Evolutionary conservation across 2,113 vertebrate genomes (phyloP).

Genomic region (Struthidea cinerea): DNA sequence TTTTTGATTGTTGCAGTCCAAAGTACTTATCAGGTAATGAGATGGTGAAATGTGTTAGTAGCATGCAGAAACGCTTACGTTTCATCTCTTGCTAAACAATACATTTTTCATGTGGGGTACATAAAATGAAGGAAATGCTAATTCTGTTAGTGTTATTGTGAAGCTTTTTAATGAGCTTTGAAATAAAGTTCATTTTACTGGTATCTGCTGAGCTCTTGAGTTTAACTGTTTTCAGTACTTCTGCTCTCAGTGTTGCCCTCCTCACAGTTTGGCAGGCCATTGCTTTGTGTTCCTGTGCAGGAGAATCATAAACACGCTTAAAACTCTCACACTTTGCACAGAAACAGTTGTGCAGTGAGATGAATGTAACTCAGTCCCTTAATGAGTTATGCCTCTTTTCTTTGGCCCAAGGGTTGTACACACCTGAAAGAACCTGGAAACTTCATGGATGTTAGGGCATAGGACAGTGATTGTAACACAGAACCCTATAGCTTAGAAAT

Average conservation of each 20-base stretch:
- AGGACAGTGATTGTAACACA: background rate
- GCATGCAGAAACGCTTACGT: conserved; percentile 70
- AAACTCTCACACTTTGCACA: background rate
- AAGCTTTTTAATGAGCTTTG: conserved; percentile 74
- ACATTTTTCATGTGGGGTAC: conserved; percentile 62
- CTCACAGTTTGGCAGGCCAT: background rate
- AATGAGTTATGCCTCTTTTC: background rate
- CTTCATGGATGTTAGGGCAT: background rate
- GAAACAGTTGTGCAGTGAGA: background rate
- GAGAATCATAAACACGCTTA: background rate
- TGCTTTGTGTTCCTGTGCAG: background rate
- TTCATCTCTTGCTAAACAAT: conserved; percentile 62
- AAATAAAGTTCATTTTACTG: conserved; percentile 78
- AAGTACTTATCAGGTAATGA: conserved; percentile 40
- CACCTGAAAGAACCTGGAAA: background rate
- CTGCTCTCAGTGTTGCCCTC: background rate
- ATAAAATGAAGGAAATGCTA: conserved; percentile 59
- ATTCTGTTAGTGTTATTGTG: conserved; percentile 69
- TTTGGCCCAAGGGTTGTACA: background rate
- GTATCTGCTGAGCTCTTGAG: conserved; percentile 14
- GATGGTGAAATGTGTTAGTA: conserved; percentile 70
- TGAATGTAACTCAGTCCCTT: background rate
- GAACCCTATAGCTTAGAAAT: background rate
- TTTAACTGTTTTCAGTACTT: background rate
- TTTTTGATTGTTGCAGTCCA: conserved; percentile 59